These are phyloP conservation scores for Polymixis flavicincta DNA, from an alignment of 2,888 invertebrate species.

Conservation along the genomic window DNA sequence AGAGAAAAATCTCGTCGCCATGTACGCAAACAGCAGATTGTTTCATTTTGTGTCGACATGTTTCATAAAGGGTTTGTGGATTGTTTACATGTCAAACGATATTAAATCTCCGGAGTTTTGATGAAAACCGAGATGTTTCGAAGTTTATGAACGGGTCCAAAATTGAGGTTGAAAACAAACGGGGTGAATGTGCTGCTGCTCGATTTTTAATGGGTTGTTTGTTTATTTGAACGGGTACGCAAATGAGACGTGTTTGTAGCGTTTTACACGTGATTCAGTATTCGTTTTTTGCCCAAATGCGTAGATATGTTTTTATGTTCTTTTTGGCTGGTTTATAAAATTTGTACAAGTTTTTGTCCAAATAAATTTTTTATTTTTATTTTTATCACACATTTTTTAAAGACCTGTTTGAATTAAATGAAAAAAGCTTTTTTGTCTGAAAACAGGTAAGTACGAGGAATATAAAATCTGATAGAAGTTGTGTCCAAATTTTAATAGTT, in stretches of 20 bases:
- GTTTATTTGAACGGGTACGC: constrained; percentile 2
- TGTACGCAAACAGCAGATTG: constrained; percentile 55
- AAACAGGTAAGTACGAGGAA: neutral
- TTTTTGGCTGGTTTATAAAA: no score
- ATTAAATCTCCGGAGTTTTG: constrained; percentile 59
- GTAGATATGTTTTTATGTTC: neutral
- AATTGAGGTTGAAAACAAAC: constrained; percentile 22
- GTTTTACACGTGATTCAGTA: neutral
- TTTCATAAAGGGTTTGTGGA: constrained; percentile 27
- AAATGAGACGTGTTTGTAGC: neutral
- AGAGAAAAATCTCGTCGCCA: constrained; percentile 23
- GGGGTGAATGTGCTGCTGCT: constrained; percentile 16
- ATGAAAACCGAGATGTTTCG: constrained; percentile 47
- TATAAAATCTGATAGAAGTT: neutral
- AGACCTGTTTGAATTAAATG: neutral
- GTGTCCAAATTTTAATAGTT: no score
- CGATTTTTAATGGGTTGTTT: constrained; percentile 20
- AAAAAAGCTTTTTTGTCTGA: neutral
- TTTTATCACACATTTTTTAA: neutral
- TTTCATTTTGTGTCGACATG: constrained; percentile 49
- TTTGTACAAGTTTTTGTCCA: no score
- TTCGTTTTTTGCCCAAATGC: neutral
- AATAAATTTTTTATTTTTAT: no score
- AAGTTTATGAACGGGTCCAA: constrained; percentile 24
- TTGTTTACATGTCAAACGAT: constrained; percentile 50